phyloP scores from a whole-genome alignment of 2,113 vertebrate genomes.

The Mobula hypostoma region DNA sequence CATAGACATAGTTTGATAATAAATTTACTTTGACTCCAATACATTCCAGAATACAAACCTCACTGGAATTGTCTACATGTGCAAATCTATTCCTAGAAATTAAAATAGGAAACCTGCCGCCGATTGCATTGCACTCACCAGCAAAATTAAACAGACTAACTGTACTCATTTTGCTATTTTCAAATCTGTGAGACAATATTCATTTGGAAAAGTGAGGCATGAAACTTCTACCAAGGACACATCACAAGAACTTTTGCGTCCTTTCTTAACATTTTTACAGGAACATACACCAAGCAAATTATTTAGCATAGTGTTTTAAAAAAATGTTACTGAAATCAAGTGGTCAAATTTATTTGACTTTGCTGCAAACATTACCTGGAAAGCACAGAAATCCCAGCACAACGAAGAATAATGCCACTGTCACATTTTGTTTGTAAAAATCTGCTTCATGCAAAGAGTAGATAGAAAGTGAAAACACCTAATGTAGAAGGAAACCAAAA shows the following conservation, averaged over 20 bases:
- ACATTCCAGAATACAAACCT: not conserved
- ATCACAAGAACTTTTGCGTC: not conserved
- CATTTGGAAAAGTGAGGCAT: not conserved
- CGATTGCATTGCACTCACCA: not conserved
- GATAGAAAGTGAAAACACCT: not conserved
- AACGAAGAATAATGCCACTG: constrained; percentile 8
- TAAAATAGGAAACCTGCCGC: not conserved
- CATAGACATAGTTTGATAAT: no score
- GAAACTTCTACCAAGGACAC: not conserved
- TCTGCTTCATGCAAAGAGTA: constrained; percentile 26
- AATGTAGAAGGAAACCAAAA: not conserved
- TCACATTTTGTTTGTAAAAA: not conserved
- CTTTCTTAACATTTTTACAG: not conserved
- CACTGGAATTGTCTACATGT: not conserved
- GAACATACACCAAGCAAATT: not conserved
- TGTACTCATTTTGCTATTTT: not conserved
- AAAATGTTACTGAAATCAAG: not conserved
- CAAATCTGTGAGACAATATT: not conserved
- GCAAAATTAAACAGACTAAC: not conserved
- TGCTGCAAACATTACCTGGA: not conserved
- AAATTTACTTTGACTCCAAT: no score
- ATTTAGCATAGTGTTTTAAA: no score
- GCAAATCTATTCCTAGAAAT: no score
- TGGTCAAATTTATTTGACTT: not conserved
- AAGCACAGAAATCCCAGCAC: not conserved